phyloP scores from a whole-genome alignment of 2,797 vertebrate species.

The Scolopax rusticola region DNA sequence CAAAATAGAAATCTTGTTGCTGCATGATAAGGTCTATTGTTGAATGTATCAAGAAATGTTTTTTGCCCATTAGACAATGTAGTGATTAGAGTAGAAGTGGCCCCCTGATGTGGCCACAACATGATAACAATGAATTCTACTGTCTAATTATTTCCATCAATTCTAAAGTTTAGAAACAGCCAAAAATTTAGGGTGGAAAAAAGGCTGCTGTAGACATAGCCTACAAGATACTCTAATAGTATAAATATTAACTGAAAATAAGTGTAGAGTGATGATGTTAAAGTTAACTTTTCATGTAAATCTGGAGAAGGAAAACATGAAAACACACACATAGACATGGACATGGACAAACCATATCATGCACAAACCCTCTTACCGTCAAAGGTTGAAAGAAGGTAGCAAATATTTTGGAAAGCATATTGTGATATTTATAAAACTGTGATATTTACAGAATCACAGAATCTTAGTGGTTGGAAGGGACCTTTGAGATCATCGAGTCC shows the following conservation, averaged over 20 bases:
- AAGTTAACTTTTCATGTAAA: neutral
- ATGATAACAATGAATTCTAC: neutral
- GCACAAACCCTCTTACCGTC: accelerated
- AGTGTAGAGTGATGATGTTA: neutral
- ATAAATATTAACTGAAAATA: neutral
- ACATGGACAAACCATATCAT: no score
- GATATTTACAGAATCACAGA: neutral
- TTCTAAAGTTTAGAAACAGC: neutral
- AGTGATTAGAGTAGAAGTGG: neutral
- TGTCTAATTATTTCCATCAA: neutral
- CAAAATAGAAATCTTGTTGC: neutral
- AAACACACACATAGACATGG: neutral
- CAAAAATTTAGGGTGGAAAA: neutral
- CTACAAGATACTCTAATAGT: neutral
- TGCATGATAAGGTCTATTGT: neutral
- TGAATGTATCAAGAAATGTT: neutral
- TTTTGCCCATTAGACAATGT: neutral
- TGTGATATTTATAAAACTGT: neutral
- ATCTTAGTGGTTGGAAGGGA: no score
- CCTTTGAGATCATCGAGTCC: no score
- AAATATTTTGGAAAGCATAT: neutral
- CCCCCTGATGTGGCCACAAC: neutral
- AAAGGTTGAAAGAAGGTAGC: neutral
- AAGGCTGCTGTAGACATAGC: neutral
- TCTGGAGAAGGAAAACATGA: neutral